These are phyloP conservation scores for Trichopoda pennipes DNA, from an alignment of 2,888 invertebrate species.

Conservation along the genomic window DNA sequence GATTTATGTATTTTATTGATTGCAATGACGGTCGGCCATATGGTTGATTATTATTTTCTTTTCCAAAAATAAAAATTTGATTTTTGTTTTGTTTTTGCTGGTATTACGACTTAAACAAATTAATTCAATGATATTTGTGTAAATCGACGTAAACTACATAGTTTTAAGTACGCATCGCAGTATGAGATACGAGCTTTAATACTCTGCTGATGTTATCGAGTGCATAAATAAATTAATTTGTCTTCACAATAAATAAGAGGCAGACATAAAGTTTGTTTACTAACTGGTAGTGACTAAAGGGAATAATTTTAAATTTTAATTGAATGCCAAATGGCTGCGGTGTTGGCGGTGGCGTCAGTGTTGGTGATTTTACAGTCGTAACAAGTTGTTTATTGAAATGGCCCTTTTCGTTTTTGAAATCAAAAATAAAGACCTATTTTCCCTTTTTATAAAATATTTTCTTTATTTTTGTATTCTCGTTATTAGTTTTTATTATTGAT, in stretches of 20 bases:
- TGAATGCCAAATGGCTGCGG: slow-evolving; percentile 31
- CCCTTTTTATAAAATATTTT: slow-evolving; percentile 44
- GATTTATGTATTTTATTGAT: slow-evolving; percentile 65
- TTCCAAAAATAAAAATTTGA: slow-evolving; percentile 21
- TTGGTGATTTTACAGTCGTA: slow-evolving; percentile 33
- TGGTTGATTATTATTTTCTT: slow-evolving; percentile 58
- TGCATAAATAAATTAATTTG: slow-evolving; percentile 67
- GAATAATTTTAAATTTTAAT: slow-evolving; percentile 49
- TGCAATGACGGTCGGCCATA: slow-evolving; percentile 53
- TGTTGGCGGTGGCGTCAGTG: slow-evolving; percentile 28
- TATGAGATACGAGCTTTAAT: slow-evolving; percentile 36
- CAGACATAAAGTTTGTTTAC: slow-evolving; percentile 62
- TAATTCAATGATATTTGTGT: slow-evolving; percentile 52
- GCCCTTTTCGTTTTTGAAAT: slow-evolving; percentile 64
- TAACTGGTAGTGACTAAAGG: slow-evolving; percentile 14
- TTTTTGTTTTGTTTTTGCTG: neutral
- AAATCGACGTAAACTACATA: slow-evolving; percentile 14
- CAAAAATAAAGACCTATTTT: slow-evolving; percentile 63
- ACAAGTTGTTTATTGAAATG: slow-evolving; percentile 66
- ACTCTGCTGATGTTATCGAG: slow-evolving; percentile 35
- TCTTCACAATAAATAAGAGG: slow-evolving; percentile 54
- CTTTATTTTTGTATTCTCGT: slow-evolving; percentile 37
- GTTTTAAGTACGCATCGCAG: slow-evolving; percentile 42
- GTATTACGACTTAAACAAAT: slow-evolving; percentile 9
- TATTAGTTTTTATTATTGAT: slow-evolving; percentile 46